A percentile compares a stretch with the other conserved stretches of the same genome.
phyloP scores from a whole-genome alignment of 2,888 invertebrate genomes.

The Leptinotarsa rubiginosa region DNA sequence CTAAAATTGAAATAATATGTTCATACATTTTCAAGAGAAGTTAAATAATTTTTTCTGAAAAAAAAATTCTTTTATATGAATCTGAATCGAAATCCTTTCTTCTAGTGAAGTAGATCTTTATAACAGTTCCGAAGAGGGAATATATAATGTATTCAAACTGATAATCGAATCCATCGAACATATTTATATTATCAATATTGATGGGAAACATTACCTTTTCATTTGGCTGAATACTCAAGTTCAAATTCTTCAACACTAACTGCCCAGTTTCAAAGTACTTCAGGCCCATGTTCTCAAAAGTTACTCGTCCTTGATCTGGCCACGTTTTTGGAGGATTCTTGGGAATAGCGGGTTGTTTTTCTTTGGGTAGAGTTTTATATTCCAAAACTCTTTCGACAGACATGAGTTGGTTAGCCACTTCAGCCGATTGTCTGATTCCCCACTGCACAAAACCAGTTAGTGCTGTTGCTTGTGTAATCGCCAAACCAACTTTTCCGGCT shows the following conservation, averaged over 20 bases:
- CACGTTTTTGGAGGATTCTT: conserved; percentile 71
- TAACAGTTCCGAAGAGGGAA: too few species aligned
- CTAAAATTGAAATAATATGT: too few species aligned
- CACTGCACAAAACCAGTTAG: conserved; percentile 76
- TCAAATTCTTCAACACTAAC: conserved; percentile 79
- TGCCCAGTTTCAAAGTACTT: conserved; percentile 74
- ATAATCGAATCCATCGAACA: too few species aligned
- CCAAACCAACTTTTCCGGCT: conserved; percentile 74
- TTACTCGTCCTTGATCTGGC: conserved; percentile 76
- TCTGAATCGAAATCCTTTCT: too few species aligned
- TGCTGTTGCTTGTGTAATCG: conserved; percentile 74
- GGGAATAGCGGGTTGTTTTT: conserved; percentile 68
- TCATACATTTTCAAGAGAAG: too few species aligned
- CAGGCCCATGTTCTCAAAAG: conserved; percentile 74
- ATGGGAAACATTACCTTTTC: conserved; percentile 70
- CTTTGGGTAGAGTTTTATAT: conserved; percentile 78
- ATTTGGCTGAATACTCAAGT: conserved; percentile 75
- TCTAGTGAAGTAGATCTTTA: too few species aligned
- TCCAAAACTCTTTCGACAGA: conserved; percentile 88
- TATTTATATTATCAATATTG: background rate
- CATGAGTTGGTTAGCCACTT: conserved; percentile 81
- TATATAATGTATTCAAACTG: too few species aligned
- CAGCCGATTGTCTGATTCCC: conserved; percentile 87
- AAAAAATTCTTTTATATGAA: too few species aligned
- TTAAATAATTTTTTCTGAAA: too few species aligned